Percentiles rank a stretch among this genome's conserved stretches.
phyloP scores from a whole-genome alignment of 2,797 vertebrate genomes.

The Anniella stebbinsi region DNA sequence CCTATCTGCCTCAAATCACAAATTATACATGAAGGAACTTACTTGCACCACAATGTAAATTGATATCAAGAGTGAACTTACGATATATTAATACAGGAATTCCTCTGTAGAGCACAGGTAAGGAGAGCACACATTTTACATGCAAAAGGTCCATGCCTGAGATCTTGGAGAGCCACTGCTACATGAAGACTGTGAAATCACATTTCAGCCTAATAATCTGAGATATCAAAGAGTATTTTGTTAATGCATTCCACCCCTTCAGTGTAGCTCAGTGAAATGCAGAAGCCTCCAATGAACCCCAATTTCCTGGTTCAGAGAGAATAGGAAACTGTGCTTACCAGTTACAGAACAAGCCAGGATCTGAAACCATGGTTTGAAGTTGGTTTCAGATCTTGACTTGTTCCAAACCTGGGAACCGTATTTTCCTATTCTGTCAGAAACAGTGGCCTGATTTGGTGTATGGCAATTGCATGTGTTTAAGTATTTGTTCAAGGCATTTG shows the following conservation, averaged over 20 bases:
- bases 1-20: not conserved
- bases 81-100: not conserved
- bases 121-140: not conserved
- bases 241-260: too few relatives aligned
- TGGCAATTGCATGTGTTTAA: not conserved
- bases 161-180: not conserved
- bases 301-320: not conserved
- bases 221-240: not conserved
- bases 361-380: not conserved
- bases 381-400: too few relatives aligned
- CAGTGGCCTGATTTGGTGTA: too few relatives aligned
- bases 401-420: too few relatives aligned
- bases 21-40: not conserved
- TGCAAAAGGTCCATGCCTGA: not conserved
- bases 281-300: not conserved
- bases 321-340: not conserved
- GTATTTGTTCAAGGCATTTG: not conserved
- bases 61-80: too few relatives aligned
- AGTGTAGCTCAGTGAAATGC: not conserved
- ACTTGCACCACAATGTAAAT: not conserved
- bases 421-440: too few relatives aligned
- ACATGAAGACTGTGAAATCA: not conserved
- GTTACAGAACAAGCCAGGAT: not conserved
- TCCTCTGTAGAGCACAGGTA: not conserved
- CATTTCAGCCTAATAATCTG: not conserved